phyloP scores from a whole-genome alignment of 2,113 vertebrate species.

The Balaeniceps rex region DNA sequence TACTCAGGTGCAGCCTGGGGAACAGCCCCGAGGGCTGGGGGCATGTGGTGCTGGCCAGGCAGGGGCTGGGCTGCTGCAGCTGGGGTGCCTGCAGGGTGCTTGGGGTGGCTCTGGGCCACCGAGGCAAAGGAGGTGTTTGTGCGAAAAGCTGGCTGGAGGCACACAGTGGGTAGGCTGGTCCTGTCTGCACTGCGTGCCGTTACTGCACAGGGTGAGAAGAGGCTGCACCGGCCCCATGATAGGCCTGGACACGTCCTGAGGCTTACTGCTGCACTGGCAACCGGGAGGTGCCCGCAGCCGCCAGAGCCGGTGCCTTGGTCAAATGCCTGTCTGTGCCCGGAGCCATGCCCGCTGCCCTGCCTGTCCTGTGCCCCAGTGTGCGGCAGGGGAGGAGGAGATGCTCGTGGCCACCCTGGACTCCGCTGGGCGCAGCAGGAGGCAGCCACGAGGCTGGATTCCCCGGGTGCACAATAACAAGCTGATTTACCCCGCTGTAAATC shows the following conservation, averaged over 20 bases:
- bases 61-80: background rate
- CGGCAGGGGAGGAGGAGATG: background rate
- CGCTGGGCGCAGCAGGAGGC: fast-evolving
- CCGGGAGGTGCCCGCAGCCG: background rate
- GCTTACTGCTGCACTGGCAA: background rate
- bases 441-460: fast-evolving
- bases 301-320: background rate
- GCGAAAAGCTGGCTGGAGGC: background rate
- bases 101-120: fast-evolving
- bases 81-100: fast-evolving
- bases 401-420: background rate
- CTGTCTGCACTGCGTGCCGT: too few species aligned
- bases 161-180: fast-evolving
- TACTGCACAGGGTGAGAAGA: background rate
- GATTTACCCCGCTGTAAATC: background rate
- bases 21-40: fast-evolving
- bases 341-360: background rate
- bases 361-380: fast-evolving
- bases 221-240: background rate
- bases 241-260: background rate
- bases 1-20: background rate
- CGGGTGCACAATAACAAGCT: fast-evolving
- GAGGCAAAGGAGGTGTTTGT: background rate
- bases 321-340: fast-evolving
- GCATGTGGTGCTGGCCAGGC: fast-evolving